Percentiles rank a stretch among this genome's conserved stretches.
These are phyloP conservation scores for Pachycephala philippinensis DNA, from an alignment of 2,113 vertebrate genomes.

Conservation along the genomic window DNA sequence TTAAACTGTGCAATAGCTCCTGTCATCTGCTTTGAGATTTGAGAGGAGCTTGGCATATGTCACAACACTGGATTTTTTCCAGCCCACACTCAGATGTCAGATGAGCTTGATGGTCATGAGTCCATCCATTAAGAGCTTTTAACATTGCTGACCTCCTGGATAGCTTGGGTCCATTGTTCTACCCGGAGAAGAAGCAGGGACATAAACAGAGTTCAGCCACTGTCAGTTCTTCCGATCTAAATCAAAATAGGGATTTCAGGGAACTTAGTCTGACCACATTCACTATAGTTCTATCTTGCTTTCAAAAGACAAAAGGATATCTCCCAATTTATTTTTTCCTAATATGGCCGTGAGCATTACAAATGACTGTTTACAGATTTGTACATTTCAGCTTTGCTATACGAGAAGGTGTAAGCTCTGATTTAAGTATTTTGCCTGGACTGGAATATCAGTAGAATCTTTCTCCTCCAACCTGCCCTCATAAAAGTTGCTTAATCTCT, in stretches of 20 bases:
- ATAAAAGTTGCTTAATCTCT: neutral
- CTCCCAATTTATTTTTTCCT: neutral
- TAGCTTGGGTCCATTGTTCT: neutral
- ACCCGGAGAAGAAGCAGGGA: neutral
- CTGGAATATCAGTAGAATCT: neutral
- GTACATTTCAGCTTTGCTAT: neutral
- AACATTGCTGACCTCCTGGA: neutral
- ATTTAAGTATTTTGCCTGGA: neutral
- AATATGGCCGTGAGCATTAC: neutral
- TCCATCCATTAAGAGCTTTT: slow-evolving; percentile 28
- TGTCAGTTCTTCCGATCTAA: neutral
- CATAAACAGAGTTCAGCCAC: neutral
- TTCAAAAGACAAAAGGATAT: neutral
- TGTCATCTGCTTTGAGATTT: slow-evolving; percentile 2
- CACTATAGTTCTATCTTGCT: neutral
- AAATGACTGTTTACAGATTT: neutral
- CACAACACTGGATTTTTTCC: slow-evolving; percentile 42
- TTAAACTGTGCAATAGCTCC: slow-evolving; percentile 4
- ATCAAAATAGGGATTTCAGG: neutral
- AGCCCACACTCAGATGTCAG: neutral
- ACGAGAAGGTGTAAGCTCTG: neutral
- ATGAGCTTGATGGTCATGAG: neutral
- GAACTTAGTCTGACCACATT: neutral
- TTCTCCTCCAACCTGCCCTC: neutral
- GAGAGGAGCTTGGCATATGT: neutral